Conservation (phyloP, 2,888 invertebrate genomes). For the Hydriomena furcata region DNA sequence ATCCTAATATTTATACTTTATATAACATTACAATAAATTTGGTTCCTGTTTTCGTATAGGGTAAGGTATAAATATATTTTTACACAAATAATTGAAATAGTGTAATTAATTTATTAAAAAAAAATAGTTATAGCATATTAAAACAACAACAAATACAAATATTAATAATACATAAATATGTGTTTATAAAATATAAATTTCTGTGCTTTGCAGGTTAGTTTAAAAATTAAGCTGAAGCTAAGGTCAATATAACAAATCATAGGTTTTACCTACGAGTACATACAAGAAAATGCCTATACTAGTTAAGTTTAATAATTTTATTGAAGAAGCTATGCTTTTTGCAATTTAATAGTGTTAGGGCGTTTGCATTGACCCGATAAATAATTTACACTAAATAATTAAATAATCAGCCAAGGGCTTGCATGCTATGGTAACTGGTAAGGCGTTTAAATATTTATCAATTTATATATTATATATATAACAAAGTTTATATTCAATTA, state of each 20-base stretch:
- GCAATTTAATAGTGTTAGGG: not conserved
- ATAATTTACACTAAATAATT: not conserved
- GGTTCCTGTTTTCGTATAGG: constrained; percentile 39
- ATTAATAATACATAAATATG: too few relatives aligned
- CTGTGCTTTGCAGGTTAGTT: too few relatives aligned
- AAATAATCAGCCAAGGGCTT: not conserved
- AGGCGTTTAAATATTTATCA: not conserved
- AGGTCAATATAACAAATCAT: not conserved
- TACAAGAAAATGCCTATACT: too few relatives aligned
- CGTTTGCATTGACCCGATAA: constrained; percentile 6
- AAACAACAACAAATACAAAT: too few relatives aligned
- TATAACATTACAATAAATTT: constrained; percentile 34
- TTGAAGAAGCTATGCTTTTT: constrained; percentile 15
- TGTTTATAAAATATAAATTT: too few relatives aligned
- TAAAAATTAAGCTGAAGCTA: too few relatives aligned
- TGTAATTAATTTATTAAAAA: not conserved
- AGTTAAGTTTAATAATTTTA: not conserved
- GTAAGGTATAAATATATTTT: constrained; percentile 27
- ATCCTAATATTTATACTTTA: constrained; percentile 29
- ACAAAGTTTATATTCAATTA: not conserved
- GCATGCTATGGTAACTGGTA: not conserved
- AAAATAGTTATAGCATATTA: not conserved
- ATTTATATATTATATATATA: too few relatives aligned
- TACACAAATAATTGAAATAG: constrained; percentile 10
- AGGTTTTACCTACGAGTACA: not conserved